Evolutionary conservation across 2,888 invertebrate genomes (phyloP), one percentile per base, ranked within the genome.

Genomic region (Drosophila algonquin): DNA sequence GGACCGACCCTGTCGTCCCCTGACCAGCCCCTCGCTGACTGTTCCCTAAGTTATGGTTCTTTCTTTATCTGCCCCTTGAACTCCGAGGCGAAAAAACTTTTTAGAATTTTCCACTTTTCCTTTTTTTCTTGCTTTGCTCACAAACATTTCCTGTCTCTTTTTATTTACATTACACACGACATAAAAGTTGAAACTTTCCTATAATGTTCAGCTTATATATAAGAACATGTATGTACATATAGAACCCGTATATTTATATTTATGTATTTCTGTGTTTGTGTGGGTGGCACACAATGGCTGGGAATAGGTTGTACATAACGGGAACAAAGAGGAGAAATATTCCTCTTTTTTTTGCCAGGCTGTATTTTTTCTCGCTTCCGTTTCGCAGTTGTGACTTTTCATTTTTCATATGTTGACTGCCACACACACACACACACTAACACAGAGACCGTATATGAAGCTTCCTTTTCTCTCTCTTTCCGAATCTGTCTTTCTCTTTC

Each of bases 121-220:
- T 50, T 70, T 63, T 62, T 48, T 59, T 72, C 61, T 59, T 27
- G 30, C 16, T 24, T n/a, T 70, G 57, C 71, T 75, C 59, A 70
- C 76, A 70, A 83, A 73, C 77, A 81, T 85, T 90, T 89, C 76
- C 90, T 88, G 90, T 89, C 89, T 85, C 90, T 78, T 85, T 89
- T 87, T 81, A 83, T 89, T 89, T 85, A 89, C 80, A 89, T 79
- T 81, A 75, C 78, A 69, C 70, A 63, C 79, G 77, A 75, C 77
- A 83, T 77, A 76, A 76, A 81, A 77, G 76, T 76, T 73, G 74
- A 73, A 77, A 77, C 65, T 73, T 59, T 64, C 47, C 62, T 56
- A 65, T 51, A 68, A 51, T 61, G 56, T 47, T 47, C n/a, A 40
- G 0, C 40, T 7, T 35, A 35, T 35, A 40, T 14, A 40, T 6